Percentiles rank a stretch among this genome's conserved stretches.
These are phyloP conservation scores for Capitulum mitella DNA, from an alignment of 2,888 invertebrate genomes.

Conservation along the genomic window DNA sequence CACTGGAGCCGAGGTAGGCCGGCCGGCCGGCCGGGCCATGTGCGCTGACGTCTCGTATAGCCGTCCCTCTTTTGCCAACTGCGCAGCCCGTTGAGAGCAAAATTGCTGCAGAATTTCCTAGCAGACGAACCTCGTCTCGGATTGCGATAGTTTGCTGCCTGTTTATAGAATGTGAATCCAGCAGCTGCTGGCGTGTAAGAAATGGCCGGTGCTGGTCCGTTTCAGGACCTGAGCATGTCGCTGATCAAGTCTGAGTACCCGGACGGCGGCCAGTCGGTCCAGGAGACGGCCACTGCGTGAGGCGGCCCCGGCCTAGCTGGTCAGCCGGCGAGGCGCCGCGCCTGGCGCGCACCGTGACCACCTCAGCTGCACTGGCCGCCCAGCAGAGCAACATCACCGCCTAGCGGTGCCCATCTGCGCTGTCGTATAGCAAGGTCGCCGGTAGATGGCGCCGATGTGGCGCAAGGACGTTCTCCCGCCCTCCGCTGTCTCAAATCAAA, in stretches of 20 bases:
- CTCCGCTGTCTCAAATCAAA: background rate
- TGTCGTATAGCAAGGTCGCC: background rate
- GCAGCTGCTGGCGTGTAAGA: no score
- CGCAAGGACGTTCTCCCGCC: background rate
- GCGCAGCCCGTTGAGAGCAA: no score
- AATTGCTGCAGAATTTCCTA: no score
- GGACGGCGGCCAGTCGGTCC: background rate
- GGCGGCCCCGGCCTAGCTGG: background rate
- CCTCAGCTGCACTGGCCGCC: background rate
- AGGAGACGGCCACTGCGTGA: conserved; percentile 1
- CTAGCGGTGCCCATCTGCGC: background rate
- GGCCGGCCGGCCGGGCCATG: no score
- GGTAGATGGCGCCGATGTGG: background rate
- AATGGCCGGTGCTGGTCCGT: no score
- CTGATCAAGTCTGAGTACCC: conserved; percentile 1
- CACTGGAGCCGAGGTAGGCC: background rate
- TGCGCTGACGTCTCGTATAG: no score
- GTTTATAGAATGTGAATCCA: background rate
- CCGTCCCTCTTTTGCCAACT: no score
- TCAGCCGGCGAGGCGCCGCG: background rate
- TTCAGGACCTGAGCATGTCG: background rate
- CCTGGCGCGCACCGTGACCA: background rate
- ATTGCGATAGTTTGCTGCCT: no score
- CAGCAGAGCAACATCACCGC: background rate
- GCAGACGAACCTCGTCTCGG: no score